Percentiles rank a stretch among this genome's conserved stretches.
Conservation (phyloP, 2,113 vertebrate genomes). For the Apteryx owenii region DNA sequence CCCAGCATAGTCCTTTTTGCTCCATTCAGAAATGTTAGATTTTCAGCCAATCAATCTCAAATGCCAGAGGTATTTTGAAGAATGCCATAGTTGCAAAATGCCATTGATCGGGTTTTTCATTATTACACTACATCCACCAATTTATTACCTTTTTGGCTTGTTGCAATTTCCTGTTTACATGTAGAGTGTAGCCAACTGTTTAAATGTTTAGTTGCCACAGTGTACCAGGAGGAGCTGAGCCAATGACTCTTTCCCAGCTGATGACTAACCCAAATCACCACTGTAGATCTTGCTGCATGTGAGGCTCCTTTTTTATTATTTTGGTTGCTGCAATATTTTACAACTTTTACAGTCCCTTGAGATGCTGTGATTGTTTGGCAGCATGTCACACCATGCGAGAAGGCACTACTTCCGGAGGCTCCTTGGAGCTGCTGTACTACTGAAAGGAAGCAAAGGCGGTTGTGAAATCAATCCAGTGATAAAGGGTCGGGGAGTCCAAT, state of each 20-base stretch:
- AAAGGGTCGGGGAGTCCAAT: slow-evolving; percentile 58
- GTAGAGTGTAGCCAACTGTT: slow-evolving; percentile 77
- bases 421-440: slow-evolving; percentile 75
- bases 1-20: slow-evolving; percentile 52
- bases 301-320: slow-evolving; percentile 67
- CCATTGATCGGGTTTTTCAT: slow-evolving; percentile 69
- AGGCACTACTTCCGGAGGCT: slow-evolving; percentile 75
- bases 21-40: slow-evolving; percentile 65
- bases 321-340: slow-evolving; percentile 77
- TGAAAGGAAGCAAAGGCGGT: slow-evolving; percentile 73
- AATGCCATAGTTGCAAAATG: slow-evolving; percentile 78
- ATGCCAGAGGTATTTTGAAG: slow-evolving; percentile 78
- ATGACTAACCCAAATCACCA: slow-evolving; percentile 76
- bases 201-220: slow-evolving; percentile 81
- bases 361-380: slow-evolving; percentile 65
- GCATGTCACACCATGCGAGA: slow-evolving; percentile 53
- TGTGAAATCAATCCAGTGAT: slow-evolving; percentile 28
- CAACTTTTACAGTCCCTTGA: slow-evolving; percentile 69
- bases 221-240: slow-evolving; percentile 79
- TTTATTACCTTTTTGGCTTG: slow-evolving; percentile 77
- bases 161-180: slow-evolving; percentile 82
- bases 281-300: slow-evolving; percentile 75
- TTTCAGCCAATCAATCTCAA: slow-evolving; percentile 72
- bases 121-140: slow-evolving; percentile 76
- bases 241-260: slow-evolving; percentile 74